Base-by-base conservation (phyloP, 2,113 vertebrate genomes). In the Isichthys henryi region DNA sequence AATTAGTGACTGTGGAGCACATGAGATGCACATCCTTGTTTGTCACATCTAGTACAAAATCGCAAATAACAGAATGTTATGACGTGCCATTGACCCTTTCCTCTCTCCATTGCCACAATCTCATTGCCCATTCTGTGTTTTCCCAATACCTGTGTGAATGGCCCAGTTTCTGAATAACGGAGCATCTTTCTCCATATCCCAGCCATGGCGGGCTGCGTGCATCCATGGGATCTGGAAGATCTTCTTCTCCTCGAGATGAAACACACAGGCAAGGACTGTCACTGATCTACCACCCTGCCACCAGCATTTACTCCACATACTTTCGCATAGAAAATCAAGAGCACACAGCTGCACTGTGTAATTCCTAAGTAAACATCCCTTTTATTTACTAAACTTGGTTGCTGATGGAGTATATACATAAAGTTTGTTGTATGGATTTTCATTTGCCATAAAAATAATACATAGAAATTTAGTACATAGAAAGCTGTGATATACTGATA, bases 201-300 rank as follows among this genome's bases (percentile, higher is more conserved):
- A 98, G 2, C 97, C 97, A 5, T 98, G 97, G 86, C 97, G 95
- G 85, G 97, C 97, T 0, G 97, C 97, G 52, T 98, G 97, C 97
- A 97, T 97, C 97, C 97, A 98, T 0, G 97, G 97, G 92, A 98
- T 98, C 93, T 98, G 97, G 94, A 98, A 98, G 94, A 97, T 97
- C 94, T 96, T 97, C 95, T 96, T 97, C 90, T 98, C 97, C 97
- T 98, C 90, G 6, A 94, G 90, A 88, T 58, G 91, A 89, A 82
- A 43, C 80, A 86, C 62, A 58, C n/a, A 39, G 70, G 45, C 43
- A 89, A 31, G 45, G 43, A 45, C 39, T n/a, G 80, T 46, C 35
- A 21, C 5, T 77, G 31, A 46, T 46, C 7, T 83, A 48, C 80
- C 17, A 46, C 70, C 70, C 70, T 31, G 31, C 70, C 70, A 31